Percentiles rank a stretch among this genome's conserved stretches.
These are phyloP conservation scores for Aphidius colemani DNA, from an alignment of 2,888 invertebrate genomes.

Conservation along the genomic window DNA sequence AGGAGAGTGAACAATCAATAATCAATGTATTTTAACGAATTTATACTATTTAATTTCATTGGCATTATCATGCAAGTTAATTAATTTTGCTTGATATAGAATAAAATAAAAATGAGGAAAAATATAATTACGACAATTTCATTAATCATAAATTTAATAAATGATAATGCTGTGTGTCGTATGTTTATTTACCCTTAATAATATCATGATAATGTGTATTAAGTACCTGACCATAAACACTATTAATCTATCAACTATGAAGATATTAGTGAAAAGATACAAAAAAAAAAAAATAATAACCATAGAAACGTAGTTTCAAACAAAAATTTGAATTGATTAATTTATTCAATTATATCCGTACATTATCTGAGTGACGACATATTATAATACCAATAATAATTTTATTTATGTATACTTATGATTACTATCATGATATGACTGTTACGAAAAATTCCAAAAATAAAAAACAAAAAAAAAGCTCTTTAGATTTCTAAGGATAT, in stretches of 20 bases:
- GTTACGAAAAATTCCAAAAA: not conserved
- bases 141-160: no score
- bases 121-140: not conserved
- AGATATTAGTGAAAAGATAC: not conserved
- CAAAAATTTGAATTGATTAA: slow-evolving; percentile 13
- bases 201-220: slow-evolving; percentile 56
- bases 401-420: no score
- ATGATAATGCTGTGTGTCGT: no score
- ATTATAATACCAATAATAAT: no score
- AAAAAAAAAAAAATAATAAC: not conserved
- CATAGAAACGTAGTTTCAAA: slow-evolving; percentile 1
- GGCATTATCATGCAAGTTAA: slow-evolving; percentile 19
- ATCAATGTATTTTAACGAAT: slow-evolving; percentile 8
- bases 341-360: not conserved
- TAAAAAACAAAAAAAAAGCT: not conserved
- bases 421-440: no score
- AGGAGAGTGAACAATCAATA: no score
- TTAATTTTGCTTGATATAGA: slow-evolving; percentile 9
- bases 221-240: slow-evolving; percentile 57
- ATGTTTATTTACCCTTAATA: no score
- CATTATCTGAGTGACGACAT: no score
- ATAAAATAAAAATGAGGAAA: not conserved
- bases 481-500: not conserved
- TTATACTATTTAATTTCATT: not conserved
- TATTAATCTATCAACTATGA: slow-evolving; percentile 36